These are phyloP conservation scores for Sebastes itinus DNA, from an alignment of 2,797 vertebrate species.

Conservation along the genomic window DNA sequence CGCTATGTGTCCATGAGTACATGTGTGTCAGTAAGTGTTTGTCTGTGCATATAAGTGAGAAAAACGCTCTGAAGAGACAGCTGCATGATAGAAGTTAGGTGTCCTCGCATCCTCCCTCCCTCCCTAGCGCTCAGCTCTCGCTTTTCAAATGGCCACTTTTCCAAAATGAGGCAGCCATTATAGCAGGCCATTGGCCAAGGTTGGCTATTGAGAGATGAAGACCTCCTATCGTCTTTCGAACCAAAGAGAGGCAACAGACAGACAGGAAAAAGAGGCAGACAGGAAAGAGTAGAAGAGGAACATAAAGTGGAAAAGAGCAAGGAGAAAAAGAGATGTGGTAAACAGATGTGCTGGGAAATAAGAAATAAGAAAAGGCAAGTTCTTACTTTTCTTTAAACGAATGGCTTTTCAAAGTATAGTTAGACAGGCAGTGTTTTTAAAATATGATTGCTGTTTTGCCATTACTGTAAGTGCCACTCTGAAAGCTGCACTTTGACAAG, in stretches of 20 bases:
- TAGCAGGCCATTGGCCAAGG: constrained; percentile 6
- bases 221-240: constrained; percentile 28
- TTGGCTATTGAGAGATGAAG: constrained; percentile 24
- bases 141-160: constrained; percentile 51
- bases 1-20: neutral
- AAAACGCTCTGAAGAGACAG: constrained; percentile 6
- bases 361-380: constrained; percentile 3
- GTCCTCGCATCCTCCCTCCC: constrained; percentile 3
- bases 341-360: neutral
- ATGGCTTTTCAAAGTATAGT: constrained; percentile 7
- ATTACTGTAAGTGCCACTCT: constrained; percentile 19
- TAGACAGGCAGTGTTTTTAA: constrained; percentile 9
- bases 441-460: neutral
- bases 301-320: neutral
- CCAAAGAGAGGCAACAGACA: neutral
- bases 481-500: constrained; percentile 24
- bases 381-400: neutral
- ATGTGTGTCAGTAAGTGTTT: constrained; percentile 1
- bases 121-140: neutral
- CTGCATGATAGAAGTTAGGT: constrained; percentile 26
- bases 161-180: constrained; percentile 44
- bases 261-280: neutral
- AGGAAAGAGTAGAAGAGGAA: neutral
- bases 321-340: neutral
- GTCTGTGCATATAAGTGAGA: neutral